phyloP scores from a whole-genome alignment of 2,888 invertebrate species.

The Plemyria rubiginata region DNA sequence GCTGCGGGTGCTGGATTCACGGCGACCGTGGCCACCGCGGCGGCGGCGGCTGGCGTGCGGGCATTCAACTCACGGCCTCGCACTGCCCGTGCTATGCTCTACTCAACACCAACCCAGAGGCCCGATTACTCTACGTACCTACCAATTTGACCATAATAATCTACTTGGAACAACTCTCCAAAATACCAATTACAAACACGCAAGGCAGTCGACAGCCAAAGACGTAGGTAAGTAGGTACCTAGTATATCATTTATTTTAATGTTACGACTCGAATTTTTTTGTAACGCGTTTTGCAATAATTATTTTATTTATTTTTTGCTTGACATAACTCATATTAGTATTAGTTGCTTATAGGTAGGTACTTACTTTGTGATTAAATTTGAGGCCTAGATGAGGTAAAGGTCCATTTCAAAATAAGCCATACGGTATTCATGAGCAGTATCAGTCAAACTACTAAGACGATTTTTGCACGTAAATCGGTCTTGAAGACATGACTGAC shows the following conservation, averaged over 20 bases:
- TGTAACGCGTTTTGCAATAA: constrained; percentile 7
- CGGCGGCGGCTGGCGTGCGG: constrained; percentile 46
- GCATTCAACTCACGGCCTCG: constrained; percentile 77
- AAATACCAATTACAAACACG: constrained; percentile 38
- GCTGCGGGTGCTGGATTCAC: constrained; percentile 68
- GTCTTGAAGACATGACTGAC: constrained; percentile 72
- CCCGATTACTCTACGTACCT: constrained; percentile 20
- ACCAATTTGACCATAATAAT: constrained; percentile 35
- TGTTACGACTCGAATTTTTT: constrained; percentile 30
- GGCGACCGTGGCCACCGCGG: constrained; percentile 57
- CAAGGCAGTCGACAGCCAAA: constrained; percentile 28
- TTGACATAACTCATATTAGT: neutral
- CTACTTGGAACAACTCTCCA: constrained; percentile 36
- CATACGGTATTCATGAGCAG: constrained; percentile 64
- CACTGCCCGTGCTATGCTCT: constrained; percentile 50
- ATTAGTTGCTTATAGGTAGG: neutral
- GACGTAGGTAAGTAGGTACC: too few species aligned
- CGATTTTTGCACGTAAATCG: constrained; percentile 77
- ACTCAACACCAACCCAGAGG: constrained; percentile 36
- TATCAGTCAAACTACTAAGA: constrained; percentile 59
- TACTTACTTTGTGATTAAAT: constrained; percentile 54
- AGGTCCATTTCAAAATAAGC: constrained; percentile 58
- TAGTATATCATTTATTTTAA: constrained; percentile 20
- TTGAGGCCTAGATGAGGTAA: constrained; percentile 43
- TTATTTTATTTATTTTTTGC: too few species aligned